Base-by-base conservation (phyloP, 1,140 invertebrate species). In the Drosophila simulans region DNA sequence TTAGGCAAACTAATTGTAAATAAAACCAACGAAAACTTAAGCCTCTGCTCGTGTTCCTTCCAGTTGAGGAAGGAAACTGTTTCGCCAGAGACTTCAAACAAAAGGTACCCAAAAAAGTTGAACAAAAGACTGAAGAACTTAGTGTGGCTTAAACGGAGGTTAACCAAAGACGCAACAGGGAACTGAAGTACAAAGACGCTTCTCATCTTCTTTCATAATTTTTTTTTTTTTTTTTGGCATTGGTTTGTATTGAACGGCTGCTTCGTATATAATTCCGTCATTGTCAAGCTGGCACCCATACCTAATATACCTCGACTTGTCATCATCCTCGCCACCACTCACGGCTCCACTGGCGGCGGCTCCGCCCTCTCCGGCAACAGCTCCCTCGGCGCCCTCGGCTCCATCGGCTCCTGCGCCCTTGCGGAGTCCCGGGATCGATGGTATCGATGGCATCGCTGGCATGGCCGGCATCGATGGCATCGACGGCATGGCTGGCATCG, bases 291-390 rank as follows among this genome's bases (percentile, higher is more conserved):
- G 55, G 70, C 76, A 93, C 94, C 93, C 94, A 93, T 94, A 94
- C 94, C 94, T 94, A 94, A 93, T 94, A 93, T 95, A 95, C 95
- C 95, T 96, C 92, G 95, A 96, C 93, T 95, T 96, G 93, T 96
- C 96, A 92, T 97, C 96, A 92, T 97, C 96, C 92, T 97, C 96
- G 77, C 96, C 95, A 93, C 96, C 96, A 74, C 93, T 93, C 76
- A 93, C 85, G 77, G 93, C 65, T 92, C 92, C 70, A 60, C 93
- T 65, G 90, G 91, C 64, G 85, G 92, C 92, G 58, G 94, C 94
- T 2, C 92, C 78, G 25, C 92, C 88, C 15, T 93, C 92, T 10
- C 92, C 79, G 25, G 70, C 86, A 40, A 71, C 77, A 34, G 92
- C 93, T 27, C 86, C 91, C 39, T 93, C 93, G 40, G 93, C 92